These are phyloP conservation scores for Oceanodroma tethys DNA, from an alignment of 2,113 vertebrate species.

Conservation along the genomic window DNA sequence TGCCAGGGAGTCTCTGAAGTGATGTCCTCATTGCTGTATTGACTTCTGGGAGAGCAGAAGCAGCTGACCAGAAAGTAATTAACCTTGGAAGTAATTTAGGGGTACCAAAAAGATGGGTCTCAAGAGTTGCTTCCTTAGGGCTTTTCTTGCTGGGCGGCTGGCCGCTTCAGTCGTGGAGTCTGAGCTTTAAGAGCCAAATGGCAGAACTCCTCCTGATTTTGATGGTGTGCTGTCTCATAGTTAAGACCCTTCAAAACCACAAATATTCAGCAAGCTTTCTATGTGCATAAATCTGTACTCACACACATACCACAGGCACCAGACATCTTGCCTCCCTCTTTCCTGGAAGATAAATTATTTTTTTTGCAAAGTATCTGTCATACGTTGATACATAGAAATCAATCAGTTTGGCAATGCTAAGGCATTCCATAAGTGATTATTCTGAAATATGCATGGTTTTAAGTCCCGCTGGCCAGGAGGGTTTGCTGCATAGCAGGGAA, in stretches of 20 bases:
- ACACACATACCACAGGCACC: not conserved
- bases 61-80: not conserved
- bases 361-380: not conserved
- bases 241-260: not conserved
- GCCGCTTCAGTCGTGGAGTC: not conserved
- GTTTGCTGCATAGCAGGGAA: not conserved
- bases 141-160: not conserved
- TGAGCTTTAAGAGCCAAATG: not conserved
- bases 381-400: not conserved
- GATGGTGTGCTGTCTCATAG: not conserved
- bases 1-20: not conserved
- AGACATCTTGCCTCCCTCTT: not conserved
- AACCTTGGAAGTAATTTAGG: not conserved
- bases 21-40: not conserved
- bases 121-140: not conserved
- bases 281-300: not conserved
- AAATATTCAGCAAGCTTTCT: not conserved
- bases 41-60: not conserved
- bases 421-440: not conserved
- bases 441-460: not conserved
- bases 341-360: not conserved
- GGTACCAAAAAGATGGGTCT: not conserved
- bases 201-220: not conserved
- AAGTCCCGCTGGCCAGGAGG: not conserved
- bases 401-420: not conserved